Base-by-base conservation (phyloP, 2,113 vertebrate species). In the Cottus gobio region DNA sequence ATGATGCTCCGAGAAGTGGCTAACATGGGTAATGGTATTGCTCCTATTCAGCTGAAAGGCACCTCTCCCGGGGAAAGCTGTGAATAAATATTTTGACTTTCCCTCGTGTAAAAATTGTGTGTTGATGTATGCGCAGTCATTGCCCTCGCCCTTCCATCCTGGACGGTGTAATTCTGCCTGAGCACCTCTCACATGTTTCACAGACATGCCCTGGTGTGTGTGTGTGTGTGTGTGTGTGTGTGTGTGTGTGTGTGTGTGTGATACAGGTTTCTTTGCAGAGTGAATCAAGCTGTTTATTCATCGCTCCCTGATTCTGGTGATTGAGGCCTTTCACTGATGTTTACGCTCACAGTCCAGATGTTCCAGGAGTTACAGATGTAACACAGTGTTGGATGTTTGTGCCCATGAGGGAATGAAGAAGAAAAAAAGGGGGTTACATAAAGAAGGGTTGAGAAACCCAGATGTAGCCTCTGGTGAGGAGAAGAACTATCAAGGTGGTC, bases 31-130 rank as follows among this genome's bases (percentile, higher is more conserved):
- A 86, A 86, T 72, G 75, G 79, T 85, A 82, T 86, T 64, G 83
- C 79, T 74, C 56, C 72, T 85, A 82, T 82, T 92, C 80, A 79
- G 83, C 80, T 77, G 73, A 89, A 79, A 88, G 79, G 70, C 60
- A 70, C 56, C 86, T 85, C 88, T 90, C 82, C 56, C 15, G 3
- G 85, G 85, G 42, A 44, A 91, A 91, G 87, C 77, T 77, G 79
- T 88, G 86, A 83, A 87, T 90, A 91, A 91, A 94, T 91, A 90
- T 93, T 93, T 89, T 81, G 85, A 91, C 88, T 82, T 83, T 87
- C 66, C 58, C 70, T 57, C 31, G 64, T 88, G 79, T 71, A 71
- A 80, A 83, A 77, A 42, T 42, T 42, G 85, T 18, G 71, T 84
- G 84, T 58, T 84, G 83, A 84, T 70, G 64, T 85, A 73, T 85